Conservation (phyloP, 2,888 invertebrate genomes). For the Panopea generosa region DNA sequence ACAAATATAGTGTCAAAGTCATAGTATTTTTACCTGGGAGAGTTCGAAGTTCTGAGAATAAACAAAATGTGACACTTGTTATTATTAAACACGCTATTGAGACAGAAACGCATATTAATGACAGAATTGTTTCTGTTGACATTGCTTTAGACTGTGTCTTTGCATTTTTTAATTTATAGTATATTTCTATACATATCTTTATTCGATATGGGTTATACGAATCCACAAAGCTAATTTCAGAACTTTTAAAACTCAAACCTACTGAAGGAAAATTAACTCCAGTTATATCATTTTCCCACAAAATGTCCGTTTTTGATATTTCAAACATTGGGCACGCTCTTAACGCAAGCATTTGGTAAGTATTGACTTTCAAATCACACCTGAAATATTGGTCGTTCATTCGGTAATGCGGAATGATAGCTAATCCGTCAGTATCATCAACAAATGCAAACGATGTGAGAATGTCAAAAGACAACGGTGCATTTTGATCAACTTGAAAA, state of each 20-base stretch:
- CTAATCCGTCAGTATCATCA: background rate
- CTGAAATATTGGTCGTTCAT: slow-evolving; percentile 2
- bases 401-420: slow-evolving; percentile 5
- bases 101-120: slow-evolving; percentile 19
- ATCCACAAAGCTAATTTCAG: background rate
- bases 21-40: slow-evolving; percentile 55
- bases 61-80: slow-evolving; percentile 25
- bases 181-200: slow-evolving; percentile 9
- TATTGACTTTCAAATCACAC: background rate
- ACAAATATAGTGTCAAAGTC: slow-evolving; percentile 22
- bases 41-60: slow-evolving; percentile 38
- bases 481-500: no score
- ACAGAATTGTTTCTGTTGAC: slow-evolving; percentile 11
- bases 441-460: background rate
- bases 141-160: no score
- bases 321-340: slow-evolving; percentile 6
- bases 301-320: slow-evolving; percentile 5
- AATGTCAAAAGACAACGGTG: no score
- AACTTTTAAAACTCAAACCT: background rate
- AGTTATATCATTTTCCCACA: background rate
- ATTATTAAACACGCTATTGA: slow-evolving; percentile 39
- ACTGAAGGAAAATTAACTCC: background rate
- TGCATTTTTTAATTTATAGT: background rate
- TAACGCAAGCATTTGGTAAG: background rate
- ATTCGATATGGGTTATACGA: background rate